phyloP scores from a whole-genome alignment of 1,140 invertebrate genomes.

The Andricus grossulariae region DNA sequence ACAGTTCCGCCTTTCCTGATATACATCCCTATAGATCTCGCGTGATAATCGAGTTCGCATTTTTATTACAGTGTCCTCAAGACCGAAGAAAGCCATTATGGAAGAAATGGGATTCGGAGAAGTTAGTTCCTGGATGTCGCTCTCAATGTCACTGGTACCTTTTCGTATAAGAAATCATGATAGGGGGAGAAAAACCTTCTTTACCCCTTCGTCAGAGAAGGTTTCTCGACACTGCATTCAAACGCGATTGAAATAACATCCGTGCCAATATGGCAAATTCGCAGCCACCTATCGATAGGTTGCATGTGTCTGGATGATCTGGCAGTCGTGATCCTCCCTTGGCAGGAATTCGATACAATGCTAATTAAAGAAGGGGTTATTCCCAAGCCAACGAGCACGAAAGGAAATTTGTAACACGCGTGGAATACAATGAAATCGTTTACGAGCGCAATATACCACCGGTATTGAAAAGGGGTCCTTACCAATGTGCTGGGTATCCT shows the following conservation, averaged over 20 bases:
- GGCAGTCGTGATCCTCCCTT: slow-evolving; percentile 15
- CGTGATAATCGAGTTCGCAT: slow-evolving; percentile 46
- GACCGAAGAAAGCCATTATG: slow-evolving; percentile 29
- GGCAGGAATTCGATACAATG: slow-evolving; percentile 66
- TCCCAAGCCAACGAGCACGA: slow-evolving; percentile 61
- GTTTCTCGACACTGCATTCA: slow-evolving; percentile 32
- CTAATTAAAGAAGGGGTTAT: slow-evolving; percentile 69
- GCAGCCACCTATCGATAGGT: slow-evolving; percentile 35
- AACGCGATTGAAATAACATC: slow-evolving; percentile 44
- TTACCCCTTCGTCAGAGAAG: background rate
- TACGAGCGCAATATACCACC: slow-evolving; percentile 46
- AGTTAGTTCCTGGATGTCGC: slow-evolving; percentile 35
- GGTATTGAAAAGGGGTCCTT: slow-evolving; percentile 1
- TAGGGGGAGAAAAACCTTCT: background rate
- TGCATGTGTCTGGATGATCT: slow-evolving; percentile 1
- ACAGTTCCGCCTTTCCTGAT: slow-evolving; percentile 32
- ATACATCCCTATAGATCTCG: slow-evolving; percentile 41
- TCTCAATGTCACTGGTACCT: slow-evolving; percentile 29
- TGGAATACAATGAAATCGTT: slow-evolving; percentile 63
- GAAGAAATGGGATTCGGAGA: slow-evolving; percentile 22
- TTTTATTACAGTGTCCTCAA: slow-evolving; percentile 38
- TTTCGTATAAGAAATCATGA: slow-evolving; percentile 16
- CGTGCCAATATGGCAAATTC: slow-evolving; percentile 29
- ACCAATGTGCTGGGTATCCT: slow-evolving; percentile 32
- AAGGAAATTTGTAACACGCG: slow-evolving; percentile 67